Base-by-base conservation (phyloP, 2,797 vertebrate species). In the Apogon hyalosoma region DNA sequence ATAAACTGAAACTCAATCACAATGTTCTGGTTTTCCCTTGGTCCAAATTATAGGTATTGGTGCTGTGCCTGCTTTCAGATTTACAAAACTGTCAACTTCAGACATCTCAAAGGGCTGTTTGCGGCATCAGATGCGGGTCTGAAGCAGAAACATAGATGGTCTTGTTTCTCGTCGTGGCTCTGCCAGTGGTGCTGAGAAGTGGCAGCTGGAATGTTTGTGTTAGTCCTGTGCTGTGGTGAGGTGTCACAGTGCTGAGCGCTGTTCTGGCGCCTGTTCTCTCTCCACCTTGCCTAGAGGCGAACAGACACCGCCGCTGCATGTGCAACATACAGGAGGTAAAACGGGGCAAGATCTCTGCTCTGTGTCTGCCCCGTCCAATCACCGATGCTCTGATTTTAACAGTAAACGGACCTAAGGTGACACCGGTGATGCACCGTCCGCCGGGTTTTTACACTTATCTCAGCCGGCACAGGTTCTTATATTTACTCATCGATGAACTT, bases 141-240 rank as follows among this genome's bases (percentile, higher is more conserved):
- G 16, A 61, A 63, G 52, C 73, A 56, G 54, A 68, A 86, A 86
- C 83, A 88, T 84, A 78, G 82, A 83, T 78, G 84, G 51, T 64
- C 73, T 87, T 83, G 86, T 88, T 87, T 67, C 58, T 70, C 24
- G 64, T 63, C 38, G 55, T 13, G 0, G 63, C 69, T 73, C 70
- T 78, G 77, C 75, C 84, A 84, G 16, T 71, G 65, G 69, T 71
- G 67, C 82, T 83, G 80, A 87, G 79, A 83, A 88, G 83, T 84
- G 81, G 80, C 87, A 85, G 87, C 84, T 87, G 90, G 83, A 83
- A 88, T 87, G 86, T 88, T 90, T 90, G 78, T 85, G 72, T 92
- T 87, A 80, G 72, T 87, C 80, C 84, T 85, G 38, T 66, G 72
- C 86, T 86, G 90, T 82, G 92, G 86, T 73, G 73, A 84, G 87